A percentile compares a stretch with the other conserved stretches of the same genome.
Conservation (phyloP, 2,888 invertebrate species). For the Apotomis capreana region DNA sequence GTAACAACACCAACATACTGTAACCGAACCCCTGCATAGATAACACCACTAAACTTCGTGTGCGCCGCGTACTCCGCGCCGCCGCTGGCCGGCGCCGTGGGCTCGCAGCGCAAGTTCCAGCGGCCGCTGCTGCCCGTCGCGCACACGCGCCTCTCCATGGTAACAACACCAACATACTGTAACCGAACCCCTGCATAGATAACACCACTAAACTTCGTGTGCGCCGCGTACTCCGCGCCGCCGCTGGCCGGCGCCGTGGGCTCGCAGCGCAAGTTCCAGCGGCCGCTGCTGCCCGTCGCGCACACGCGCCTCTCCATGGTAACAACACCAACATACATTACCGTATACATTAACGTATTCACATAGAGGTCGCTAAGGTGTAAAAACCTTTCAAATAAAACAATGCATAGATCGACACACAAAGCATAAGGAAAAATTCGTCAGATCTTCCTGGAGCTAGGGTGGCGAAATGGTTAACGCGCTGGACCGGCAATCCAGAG, state of each 20-base stretch:
- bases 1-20: slow-evolving; percentile 93
- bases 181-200: too few relatives aligned
- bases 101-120: slow-evolving; percentile 97
- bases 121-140: slow-evolving; percentile 96
- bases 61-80: slow-evolving; percentile 98
- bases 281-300: slow-evolving; percentile 96
- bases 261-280: slow-evolving; percentile 97
- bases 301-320: slow-evolving; percentile 96
- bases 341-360: too few relatives aligned
- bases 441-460: too few relatives aligned
- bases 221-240: slow-evolving; percentile 97
- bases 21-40: too few relatives aligned
- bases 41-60: too few relatives aligned
- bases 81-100: slow-evolving; percentile 98
- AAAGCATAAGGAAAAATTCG: too few relatives aligned
- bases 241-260: slow-evolving; percentile 97
- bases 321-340: slow-evolving; percentile 96
- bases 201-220: slow-evolving; percentile 99
- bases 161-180: neutral
- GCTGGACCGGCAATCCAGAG: too few relatives aligned
- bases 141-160: slow-evolving; percentile 89
- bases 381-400: too few relatives aligned
- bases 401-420: too few relatives aligned
- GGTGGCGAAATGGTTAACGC: too few relatives aligned
- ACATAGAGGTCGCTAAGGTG: too few relatives aligned